A percentile compares a stretch with the other conserved stretches of the same genome.
Evolutionary conservation across 2,888 invertebrate genomes (phyloP).

Genomic region (Caenorhabditis drosophilae): DNA sequence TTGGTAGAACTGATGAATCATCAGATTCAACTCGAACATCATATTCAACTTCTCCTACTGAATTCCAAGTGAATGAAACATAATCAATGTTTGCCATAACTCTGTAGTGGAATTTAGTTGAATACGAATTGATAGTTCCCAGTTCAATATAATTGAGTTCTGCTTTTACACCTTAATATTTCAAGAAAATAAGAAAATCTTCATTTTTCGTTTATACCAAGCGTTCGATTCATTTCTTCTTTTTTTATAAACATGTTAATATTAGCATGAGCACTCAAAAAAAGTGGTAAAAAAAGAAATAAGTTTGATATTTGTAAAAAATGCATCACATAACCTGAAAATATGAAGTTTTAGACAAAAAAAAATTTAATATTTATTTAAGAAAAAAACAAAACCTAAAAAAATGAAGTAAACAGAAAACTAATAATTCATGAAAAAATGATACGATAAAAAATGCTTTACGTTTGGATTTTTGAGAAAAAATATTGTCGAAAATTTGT

Average conservation of each 20-base stretch:
- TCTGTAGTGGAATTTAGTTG: conserved; percentile 63
- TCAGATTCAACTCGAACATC: conserved; percentile 56
- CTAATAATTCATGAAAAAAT: no score
- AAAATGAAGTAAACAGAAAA: no score
- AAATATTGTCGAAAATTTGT: no score
- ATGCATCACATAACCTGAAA: no score
- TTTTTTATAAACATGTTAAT: conserved; percentile 64
- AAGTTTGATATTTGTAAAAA: no score
- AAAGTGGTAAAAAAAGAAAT: background rate
- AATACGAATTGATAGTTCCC: conserved; percentile 61
- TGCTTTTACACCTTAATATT: conserved; percentile 58
- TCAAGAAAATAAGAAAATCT: background rate
- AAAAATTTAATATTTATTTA: no score
- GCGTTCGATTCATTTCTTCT: conserved; percentile 66
- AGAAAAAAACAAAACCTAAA: conserved; percentile 7
- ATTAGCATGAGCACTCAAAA: conserved; percentile 13
- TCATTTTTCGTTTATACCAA: conserved; percentile 52
- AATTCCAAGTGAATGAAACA: conserved; percentile 64
- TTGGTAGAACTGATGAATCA: conserved; percentile 65
- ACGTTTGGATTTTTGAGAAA: no score
- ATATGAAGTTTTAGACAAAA: conserved; percentile 4
- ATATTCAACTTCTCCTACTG: conserved; percentile 48
- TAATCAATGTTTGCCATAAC: conserved; percentile 58
- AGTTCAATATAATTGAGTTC: conserved; percentile 64
- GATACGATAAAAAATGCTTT: no score